phyloP scores from a whole-genome alignment of 2,113 vertebrate genomes.

The Pionites leucogaster region DNA sequence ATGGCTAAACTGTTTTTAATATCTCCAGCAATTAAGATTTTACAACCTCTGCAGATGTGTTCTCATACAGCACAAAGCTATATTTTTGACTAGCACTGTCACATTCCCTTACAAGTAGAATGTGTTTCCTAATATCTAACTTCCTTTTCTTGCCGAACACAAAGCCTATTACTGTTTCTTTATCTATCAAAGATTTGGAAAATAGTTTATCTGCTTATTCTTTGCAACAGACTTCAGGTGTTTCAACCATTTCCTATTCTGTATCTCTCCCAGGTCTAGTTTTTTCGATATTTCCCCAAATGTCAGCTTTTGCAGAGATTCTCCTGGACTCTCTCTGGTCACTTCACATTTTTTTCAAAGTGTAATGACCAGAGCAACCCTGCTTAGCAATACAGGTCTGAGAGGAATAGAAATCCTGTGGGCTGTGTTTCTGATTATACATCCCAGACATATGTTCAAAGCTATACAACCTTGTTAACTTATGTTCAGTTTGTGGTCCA shows the following conservation, averaged over 20 bases:
- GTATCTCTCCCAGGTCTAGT: not conserved
- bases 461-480: not conserved
- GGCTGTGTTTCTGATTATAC: not conserved
- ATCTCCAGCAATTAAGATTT: slow-evolving; percentile 43
- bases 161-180: not conserved
- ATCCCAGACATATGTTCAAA: not conserved
- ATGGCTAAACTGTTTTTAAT: slow-evolving; percentile 11
- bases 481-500: not conserved
- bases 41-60: not conserved
- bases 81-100: not conserved
- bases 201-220: not conserved
- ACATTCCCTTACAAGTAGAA: not conserved
- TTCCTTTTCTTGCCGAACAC: not conserved
- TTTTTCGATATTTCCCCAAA: not conserved
- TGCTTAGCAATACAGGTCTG: not conserved
- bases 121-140: not conserved
- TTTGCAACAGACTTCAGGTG: not conserved
- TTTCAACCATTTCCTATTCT: not conserved
- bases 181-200: not conserved
- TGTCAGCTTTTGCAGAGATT: not conserved
- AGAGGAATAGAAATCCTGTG: not conserved
- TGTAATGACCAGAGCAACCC: not conserved
- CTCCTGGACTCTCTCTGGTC: not conserved
- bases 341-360: not conserved
- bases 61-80: not conserved